Evolutionary conservation across 2,113 vertebrate species (phyloP), one percentile per base, ranked within the genome.

Genomic region (Vulpes vulpes): DNA sequence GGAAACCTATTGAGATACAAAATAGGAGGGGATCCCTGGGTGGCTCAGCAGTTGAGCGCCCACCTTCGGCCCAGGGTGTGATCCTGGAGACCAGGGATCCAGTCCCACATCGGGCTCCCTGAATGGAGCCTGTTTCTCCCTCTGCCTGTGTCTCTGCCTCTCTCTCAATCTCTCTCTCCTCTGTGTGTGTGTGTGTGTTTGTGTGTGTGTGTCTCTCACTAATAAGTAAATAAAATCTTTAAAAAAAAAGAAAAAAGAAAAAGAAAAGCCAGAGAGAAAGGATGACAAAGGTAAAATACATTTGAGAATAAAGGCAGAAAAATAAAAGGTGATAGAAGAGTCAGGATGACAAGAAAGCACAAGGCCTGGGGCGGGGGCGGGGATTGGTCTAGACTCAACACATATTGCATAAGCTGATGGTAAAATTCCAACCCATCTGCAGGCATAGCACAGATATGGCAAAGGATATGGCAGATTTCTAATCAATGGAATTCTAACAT

Each of bases 221-320:
- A 43, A 43, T 43, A 43, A 43, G 43, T 43, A 43, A 43, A 43
- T 43, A 43, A 43, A 43, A 43, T 43, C 43, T 43, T 43, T 6
- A 43, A 43, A 43, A 7, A 43, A 43, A 43, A 43, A 43, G 4
- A 43, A 43, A 43, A 43, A 43, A 43, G 43, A 43, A 43, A 97
- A 96, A 94, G 92, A 97, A 96, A 95, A 91, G 79, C 81, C 78
- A 94, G 86, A 94, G 81, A 91, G 67, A 80, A 20, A 65, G 23
- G 7, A 92, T 85, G 71, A 97, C 89, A 76, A 90, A 94, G 55
- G 94, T 96, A 96, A 96, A 92, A 91, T 55, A 94, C 22, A 65
- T 82, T 79, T 94, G 60, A 97, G 60, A 96, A 96, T 85, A 96
- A 96, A 97, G 19, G 25, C 55, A 93, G 38, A 91, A 92, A 96